A percentile compares a stretch with the other conserved stretches of the same genome.
Evolutionary conservation across 2,113 vertebrate genomes (phyloP).

Genomic region (Arizona elegans): DNA sequence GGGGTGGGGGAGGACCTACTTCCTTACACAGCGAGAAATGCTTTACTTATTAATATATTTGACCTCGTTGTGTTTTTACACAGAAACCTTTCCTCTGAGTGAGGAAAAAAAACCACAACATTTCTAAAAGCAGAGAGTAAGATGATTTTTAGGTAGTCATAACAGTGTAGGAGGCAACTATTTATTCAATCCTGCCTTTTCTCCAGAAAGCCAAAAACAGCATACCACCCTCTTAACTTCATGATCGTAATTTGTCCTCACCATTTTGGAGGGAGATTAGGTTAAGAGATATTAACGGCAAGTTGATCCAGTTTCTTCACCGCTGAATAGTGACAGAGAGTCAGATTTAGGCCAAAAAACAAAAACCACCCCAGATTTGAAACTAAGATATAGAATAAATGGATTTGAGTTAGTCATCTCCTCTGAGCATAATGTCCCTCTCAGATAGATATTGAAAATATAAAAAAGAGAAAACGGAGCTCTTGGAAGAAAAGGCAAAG

Average conservation of each 20-base stretch:
- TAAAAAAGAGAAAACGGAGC: neutral
- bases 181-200: neutral
- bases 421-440: neutral
- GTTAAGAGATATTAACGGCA: no score
- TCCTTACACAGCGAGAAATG: neutral
- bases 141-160: neutral
- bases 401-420: neutral
- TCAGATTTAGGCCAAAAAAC: neutral
- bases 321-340: neutral
- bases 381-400: neutral
- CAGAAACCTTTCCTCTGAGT: neutral
- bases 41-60: neutral
- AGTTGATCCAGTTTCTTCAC: neutral
- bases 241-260: neutral
- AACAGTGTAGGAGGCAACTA: neutral
- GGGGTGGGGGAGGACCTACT: neutral
- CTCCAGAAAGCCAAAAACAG: neutral
- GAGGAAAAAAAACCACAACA: neutral
- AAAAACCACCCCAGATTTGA: neutral
- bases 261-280: neutral
- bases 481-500: neutral
- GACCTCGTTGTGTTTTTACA: neutral
- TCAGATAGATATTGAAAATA: neutral
- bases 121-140: neutral
- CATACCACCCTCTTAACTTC: neutral